Evolutionary conservation across 2,797 vertebrate genomes (phyloP).

Genomic region (Falco novaeseelandiae): DNA sequence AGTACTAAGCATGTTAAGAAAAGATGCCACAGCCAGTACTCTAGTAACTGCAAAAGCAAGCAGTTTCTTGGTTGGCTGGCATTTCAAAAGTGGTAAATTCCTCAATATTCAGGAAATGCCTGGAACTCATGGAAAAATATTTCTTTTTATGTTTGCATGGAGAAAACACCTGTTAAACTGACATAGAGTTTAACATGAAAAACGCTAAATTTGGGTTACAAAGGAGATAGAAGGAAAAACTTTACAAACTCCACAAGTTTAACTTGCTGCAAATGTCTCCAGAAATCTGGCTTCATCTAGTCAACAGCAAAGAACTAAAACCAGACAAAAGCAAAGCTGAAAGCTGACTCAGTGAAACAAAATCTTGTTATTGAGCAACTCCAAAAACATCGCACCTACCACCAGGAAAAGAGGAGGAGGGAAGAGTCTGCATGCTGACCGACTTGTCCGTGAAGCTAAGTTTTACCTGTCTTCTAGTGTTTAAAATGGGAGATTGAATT

Average conservation of each 20-base stretch:
- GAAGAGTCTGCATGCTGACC: not conserved
- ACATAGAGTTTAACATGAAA: not conserved
- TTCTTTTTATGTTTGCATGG: not conserved
- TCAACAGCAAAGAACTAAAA: not conserved
- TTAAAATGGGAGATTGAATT: not conserved
- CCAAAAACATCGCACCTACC: not conserved
- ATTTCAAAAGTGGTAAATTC: not conserved
- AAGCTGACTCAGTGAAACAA: not conserved
- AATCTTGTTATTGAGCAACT: not conserved
- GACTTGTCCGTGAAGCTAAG: rapidly evolving
- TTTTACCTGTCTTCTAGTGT: not conserved
- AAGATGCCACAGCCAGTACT: not conserved
- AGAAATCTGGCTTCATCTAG: not conserved
- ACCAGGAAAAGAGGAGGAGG: not conserved
- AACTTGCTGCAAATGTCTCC: not conserved
- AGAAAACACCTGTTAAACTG: not conserved
- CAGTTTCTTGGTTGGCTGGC: not conserved
- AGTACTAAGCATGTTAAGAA: not conserved
- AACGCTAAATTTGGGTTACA: not conserved
- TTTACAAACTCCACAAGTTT: not conserved
- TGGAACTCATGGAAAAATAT: not conserved
- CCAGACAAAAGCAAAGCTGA: not conserved
- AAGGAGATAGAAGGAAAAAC: not conserved
- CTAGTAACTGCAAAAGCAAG: not conserved
- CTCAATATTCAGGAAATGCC: not conserved